These are phyloP conservation scores for Cetoscarus ocellatus DNA, from an alignment of 2,797 vertebrate species.

Conservation along the genomic window DNA sequence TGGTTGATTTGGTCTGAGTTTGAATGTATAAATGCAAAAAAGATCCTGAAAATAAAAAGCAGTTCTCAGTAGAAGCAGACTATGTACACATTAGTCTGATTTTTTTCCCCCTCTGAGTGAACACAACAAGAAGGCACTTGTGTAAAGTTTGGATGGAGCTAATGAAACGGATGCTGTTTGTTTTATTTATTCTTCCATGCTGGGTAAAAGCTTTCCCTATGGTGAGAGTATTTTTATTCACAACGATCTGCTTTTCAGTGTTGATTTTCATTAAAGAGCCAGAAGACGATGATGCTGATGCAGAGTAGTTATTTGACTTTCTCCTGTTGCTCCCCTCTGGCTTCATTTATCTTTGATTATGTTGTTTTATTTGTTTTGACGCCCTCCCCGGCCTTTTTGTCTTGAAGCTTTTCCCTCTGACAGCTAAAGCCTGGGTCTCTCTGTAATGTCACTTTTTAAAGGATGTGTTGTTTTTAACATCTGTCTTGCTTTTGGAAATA, in stretches of 20 bases:
- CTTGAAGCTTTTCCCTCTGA: slow-evolving; percentile 35
- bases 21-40: slow-evolving; percentile 74
- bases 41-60: slow-evolving; percentile 2
- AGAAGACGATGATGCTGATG: slow-evolving; percentile 53
- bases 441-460: slow-evolving; percentile 25
- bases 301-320: slow-evolving; percentile 36
- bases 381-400: slow-evolving; percentile 12
- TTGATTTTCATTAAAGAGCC: slow-evolving; percentile 75
- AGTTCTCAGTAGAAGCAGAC: slow-evolving; percentile 31
- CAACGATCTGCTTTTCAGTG: slow-evolving; percentile 66
- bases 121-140: slow-evolving; percentile 75
- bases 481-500: neutral
- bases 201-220: slow-evolving; percentile 83
- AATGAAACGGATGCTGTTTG: slow-evolving; percentile 64
- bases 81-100: slow-evolving; percentile 23
- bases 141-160: slow-evolving; percentile 70
- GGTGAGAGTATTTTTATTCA: slow-evolving; percentile 81
- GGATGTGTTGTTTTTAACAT: slow-evolving; percentile 38
- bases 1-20: slow-evolving; percentile 56
- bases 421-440: slow-evolving; percentile 48
- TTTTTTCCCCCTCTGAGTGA: slow-evolving; percentile 7
- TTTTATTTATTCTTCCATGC: slow-evolving; percentile 81
- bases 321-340: slow-evolving; percentile 26
- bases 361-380: slow-evolving; percentile 23
- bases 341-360: slow-evolving; percentile 35